A percentile compares a stretch with the other conserved stretches of the same genome.
phyloP scores from a whole-genome alignment of 2,888 invertebrate genomes.

The Allolobophora icterica region DNA sequence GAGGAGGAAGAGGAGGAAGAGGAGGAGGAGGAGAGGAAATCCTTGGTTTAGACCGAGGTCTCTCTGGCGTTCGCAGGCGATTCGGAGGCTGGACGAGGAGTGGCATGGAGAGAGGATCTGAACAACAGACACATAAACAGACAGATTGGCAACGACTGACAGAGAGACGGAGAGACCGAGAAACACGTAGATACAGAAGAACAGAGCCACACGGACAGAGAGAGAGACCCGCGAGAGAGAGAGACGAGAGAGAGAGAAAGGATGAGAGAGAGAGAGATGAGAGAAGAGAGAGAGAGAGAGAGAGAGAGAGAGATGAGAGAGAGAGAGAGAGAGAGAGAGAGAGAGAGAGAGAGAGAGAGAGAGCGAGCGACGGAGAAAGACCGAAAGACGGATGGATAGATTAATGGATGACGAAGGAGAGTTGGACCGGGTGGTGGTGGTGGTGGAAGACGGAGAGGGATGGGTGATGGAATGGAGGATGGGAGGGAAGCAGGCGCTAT shows the following conservation, averaged over 20 bases:
- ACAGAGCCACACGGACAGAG: slow-evolving; percentile 7
- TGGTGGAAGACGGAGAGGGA: background rate
- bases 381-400: background rate
- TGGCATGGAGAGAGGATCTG: background rate
- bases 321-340: background rate
- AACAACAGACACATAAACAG: background rate
- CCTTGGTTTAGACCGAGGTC: background rate
- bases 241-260: slow-evolving; percentile 28
- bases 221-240: slow-evolving; percentile 23
- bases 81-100: background rate
- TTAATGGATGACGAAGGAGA: background rate
- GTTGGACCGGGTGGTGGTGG: background rate
- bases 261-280: background rate
- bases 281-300: background rate
- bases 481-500: background rate
- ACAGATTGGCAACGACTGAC: background rate
- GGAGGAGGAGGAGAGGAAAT: background rate
- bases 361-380: background rate
- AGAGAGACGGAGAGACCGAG: background rate
- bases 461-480: background rate
- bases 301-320: background rate
- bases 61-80: background rate
- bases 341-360: background rate
- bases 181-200: background rate
- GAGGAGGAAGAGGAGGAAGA: too few relatives aligned